Conservation (phyloP, 2,888 invertebrate genomes). For the Epicampocera succincta region DNA sequence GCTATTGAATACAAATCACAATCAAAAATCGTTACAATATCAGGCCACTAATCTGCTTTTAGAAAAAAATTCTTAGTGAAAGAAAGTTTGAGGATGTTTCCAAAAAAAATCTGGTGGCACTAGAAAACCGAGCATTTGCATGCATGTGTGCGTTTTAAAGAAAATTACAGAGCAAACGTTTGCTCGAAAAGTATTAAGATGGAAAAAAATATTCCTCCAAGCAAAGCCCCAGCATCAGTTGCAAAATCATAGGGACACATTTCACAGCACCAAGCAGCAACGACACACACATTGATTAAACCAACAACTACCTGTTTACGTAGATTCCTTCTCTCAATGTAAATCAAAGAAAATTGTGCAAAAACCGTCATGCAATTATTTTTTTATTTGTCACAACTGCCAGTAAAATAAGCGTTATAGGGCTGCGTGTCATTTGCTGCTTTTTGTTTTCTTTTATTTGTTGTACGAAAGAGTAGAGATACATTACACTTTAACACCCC, state of each 20-base stretch:
- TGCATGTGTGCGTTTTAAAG: not conserved
- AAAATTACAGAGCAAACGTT: constrained; percentile 24
- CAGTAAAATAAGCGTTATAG: constrained; percentile 38
- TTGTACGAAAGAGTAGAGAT: constrained; percentile 69
- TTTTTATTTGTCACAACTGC: constrained; percentile 42
- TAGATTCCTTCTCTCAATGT: constrained; percentile 32
- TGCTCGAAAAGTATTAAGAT: constrained; percentile 27
- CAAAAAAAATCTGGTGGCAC: constrained; percentile 22
- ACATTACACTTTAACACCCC: constrained; percentile 74
- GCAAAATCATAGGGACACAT: constrained; percentile 42
- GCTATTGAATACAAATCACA: constrained; percentile 79
- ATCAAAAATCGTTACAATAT: constrained; percentile 73
- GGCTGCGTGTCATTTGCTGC: constrained; percentile 45
- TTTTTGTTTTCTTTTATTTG: constrained; percentile 28
- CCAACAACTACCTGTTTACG: constrained; percentile 71
- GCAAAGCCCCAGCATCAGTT: constrained; percentile 38
- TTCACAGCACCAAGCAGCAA: constrained; percentile 29
- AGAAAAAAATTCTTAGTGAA: constrained; percentile 35
- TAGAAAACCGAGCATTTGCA: not conserved
- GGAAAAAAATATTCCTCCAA: constrained; percentile 16
- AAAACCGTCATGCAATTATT: constrained; percentile 1
- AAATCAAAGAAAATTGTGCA: constrained; percentile 43
- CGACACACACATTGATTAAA: constrained; percentile 17
- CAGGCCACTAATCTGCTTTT: constrained; percentile 77
- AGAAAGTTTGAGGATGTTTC: constrained; percentile 9